Evolutionary conservation across 2,113 vertebrate genomes (phyloP), one percentile per base, ranked within the genome.

Genomic region (Porphyrio hochstetteri): DNA sequence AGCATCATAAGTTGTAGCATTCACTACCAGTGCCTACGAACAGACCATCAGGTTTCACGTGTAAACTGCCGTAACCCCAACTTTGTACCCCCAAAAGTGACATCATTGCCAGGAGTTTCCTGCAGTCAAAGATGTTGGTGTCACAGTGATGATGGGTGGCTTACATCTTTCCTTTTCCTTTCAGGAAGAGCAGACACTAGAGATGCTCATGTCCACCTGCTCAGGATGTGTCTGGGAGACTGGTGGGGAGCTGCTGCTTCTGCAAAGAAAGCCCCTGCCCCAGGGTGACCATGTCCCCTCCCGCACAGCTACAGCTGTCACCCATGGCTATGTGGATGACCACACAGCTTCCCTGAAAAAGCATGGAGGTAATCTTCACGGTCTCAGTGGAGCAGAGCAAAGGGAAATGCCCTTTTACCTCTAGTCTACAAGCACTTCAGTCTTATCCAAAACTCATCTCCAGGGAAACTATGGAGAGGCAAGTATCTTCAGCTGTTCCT

Each of bases 271-370:
- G 5, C 7, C 13, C 13, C 10, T 52, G 16, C 27, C 24, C 27
- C 3, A 53, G 3, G 17, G 7, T 0, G 3, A 69, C 16, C 20
- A 40, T 1, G 2, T 70, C 9, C 14, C 5, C 23, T 56, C 27
- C 13, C 3, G 2, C 11, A 23, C 0, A 0, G 17, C n/a, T 60
- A 40, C 29, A 63, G 36, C 33, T 85, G 29, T 13, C 29, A 67
- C 31, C 19, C 15, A 19, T 5, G 23, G 28, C 36, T 77, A 50
- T 63, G 13, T 6, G 11, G 20, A 27, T 63, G 19, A 68, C 8
- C 21, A 52, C 21, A 35, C 14, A 40, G 20, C 11, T 78, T 64
- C 29, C 38, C 24, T 42, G 57, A 68, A 83, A 63, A 57, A 27
- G 2, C 0, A 0, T 35, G 10, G 19, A 31, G 42, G 23, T 63